Conservation (phyloP, 2,113 vertebrate species). For the Sylvietta virens region DNA sequence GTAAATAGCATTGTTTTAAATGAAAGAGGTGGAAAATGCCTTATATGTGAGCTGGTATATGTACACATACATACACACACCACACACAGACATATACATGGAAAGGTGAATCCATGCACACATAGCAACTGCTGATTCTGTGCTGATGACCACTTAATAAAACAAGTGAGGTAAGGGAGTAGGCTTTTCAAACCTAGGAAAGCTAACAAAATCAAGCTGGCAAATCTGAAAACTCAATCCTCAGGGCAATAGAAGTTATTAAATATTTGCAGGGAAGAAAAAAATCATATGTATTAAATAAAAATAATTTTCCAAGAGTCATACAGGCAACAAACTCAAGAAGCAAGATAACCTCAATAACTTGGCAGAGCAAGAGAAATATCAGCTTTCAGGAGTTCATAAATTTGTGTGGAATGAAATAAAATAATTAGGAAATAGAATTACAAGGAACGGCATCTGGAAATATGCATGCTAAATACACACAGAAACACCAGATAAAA, state of each 20-base stretch:
- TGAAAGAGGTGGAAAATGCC: neutral
- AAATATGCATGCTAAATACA: neutral
- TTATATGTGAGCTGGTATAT: neutral
- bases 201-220: neutral
- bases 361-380: neutral
- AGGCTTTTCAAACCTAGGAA: neutral
- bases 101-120: neutral
- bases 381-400: neutral
- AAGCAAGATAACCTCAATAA: neutral
- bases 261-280: neutral
- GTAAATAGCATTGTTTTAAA: slow-evolving; percentile 68
- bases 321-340: neutral
- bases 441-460: neutral
- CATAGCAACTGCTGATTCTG: neutral
- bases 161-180: neutral
- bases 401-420: neutral
- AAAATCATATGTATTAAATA: neutral
- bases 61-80: neutral
- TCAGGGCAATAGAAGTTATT: neutral
- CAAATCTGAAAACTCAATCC: neutral
- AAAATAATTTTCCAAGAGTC: neutral
- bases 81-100: neutral
- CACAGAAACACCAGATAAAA: neutral
- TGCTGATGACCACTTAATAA: neutral
- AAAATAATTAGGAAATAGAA: neutral